Evolutionary conservation across 2,113 vertebrate genomes (phyloP).

Genomic region (Alethe castanea): DNA sequence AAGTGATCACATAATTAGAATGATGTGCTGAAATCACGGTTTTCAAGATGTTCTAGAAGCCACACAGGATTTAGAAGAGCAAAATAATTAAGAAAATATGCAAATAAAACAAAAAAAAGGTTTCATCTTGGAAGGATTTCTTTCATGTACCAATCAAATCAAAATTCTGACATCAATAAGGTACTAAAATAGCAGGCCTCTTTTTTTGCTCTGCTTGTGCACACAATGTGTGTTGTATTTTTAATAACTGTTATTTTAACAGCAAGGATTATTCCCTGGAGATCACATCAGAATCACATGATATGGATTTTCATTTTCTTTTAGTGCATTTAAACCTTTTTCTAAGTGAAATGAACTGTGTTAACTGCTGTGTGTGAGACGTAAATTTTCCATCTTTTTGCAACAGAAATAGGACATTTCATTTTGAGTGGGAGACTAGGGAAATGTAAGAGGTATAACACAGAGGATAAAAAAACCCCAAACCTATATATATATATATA

Average conservation of each 20-base stretch:
- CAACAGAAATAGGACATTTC: neutral
- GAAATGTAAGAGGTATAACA: neutral
- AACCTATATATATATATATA: too few relatives aligned
- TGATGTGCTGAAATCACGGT: neutral
- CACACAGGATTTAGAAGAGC: neutral
- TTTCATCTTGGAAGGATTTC: neutral
- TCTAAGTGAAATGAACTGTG: neutral
- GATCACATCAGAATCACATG: neutral
- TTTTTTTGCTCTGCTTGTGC: neutral
- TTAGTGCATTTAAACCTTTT: neutral
- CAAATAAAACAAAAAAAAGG: neutral
- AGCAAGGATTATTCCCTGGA: neutral
- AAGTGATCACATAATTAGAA: neutral
- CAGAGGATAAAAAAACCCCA: neutral
- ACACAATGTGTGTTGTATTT: neutral
- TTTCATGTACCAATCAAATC: neutral
- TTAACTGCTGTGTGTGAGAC: neutral
- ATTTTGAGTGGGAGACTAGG: neutral
- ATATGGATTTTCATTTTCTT: neutral
- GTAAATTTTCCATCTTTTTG: neutral
- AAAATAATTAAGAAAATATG: neutral
- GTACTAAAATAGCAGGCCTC: neutral
- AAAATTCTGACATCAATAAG: neutral
- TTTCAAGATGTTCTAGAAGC: neutral
- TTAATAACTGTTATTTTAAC: neutral